These are phyloP conservation scores for Parnassius glacialis DNA, from an alignment of 2,888 invertebrate genomes.

Conservation along the genomic window DNA sequence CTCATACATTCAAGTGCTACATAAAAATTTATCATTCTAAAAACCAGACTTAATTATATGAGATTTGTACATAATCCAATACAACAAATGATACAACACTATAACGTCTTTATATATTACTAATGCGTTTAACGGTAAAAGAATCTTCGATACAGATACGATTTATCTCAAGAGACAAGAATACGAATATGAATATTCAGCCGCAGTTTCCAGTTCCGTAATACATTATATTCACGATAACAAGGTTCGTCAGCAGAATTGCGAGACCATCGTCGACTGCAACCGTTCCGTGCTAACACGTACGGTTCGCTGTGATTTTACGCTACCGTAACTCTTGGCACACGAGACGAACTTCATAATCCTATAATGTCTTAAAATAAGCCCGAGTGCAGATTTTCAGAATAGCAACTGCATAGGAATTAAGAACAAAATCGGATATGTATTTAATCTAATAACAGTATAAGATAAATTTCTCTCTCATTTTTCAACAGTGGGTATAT, in stretches of 20 bases:
- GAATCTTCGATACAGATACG: constrained; percentile 41
- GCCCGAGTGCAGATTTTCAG: constrained; percentile 35
- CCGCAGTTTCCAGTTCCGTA: constrained; percentile 53
- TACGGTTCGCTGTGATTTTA: constrained; percentile 42
- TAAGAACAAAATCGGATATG: not conserved
- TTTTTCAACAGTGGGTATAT: constrained; percentile 4
- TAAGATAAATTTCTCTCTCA: not conserved
- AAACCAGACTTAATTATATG: no score
- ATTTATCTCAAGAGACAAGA: constrained; percentile 48
- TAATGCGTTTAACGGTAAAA: constrained; percentile 6
- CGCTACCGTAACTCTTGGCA: constrained; percentile 51
- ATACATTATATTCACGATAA: constrained; percentile 66
- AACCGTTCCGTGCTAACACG: constrained; percentile 55
- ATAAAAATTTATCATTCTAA: no score
- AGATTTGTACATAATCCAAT: no score
- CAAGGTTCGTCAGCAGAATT: constrained; percentile 76
- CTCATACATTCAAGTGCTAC: no score
- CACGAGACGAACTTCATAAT: constrained; percentile 39
- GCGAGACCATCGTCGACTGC: constrained; percentile 40
- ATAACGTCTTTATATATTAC: constrained; percentile 3
- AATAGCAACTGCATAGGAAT: constrained; percentile 24
- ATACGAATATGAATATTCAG: constrained; percentile 73
- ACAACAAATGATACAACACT: no score
- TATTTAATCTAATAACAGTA: not conserved
- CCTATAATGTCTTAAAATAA: constrained; percentile 31